Conservation (phyloP, 2,888 invertebrate species). For the Aspidiotus rigidus region DNA sequence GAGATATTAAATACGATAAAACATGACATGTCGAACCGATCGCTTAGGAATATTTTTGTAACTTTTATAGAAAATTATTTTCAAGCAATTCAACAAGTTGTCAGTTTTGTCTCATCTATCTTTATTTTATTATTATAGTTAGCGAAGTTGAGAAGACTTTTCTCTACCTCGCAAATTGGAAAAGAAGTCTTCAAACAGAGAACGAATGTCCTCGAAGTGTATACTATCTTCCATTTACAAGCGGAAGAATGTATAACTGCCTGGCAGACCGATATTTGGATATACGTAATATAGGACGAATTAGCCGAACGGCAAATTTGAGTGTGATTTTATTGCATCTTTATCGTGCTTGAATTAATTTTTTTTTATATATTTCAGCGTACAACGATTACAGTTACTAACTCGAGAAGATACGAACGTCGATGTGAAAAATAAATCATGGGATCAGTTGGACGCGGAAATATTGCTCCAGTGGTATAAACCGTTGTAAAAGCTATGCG, state of each 20-base stretch:
- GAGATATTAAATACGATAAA: no score
- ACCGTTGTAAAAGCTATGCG: conserved; percentile 55
- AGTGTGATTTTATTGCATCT: neutral
- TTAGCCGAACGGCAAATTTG: conserved; percentile 53
- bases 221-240: conserved; percentile 63
- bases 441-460: conserved; percentile 75
- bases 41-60: no score
- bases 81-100: neutral
- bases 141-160: conserved; percentile 37
- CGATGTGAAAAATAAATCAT: conserved; percentile 66
- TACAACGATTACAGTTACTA: conserved; percentile 75
- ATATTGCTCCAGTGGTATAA: conserved; percentile 74
- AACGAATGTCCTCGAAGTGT: conserved; percentile 60
- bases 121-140: conserved; percentile 35
- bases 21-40: no score
- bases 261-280: conserved; percentile 78
- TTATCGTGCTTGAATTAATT: neutral
- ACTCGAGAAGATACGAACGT: conserved; percentile 62
- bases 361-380: conserved; percentile 46
- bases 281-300: no score
- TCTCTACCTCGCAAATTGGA: conserved; percentile 42
- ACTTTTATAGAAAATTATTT: no score
- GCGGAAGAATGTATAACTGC: conserved; percentile 75
- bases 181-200: conserved; percentile 53
- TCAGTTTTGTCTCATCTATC: neutral